Conservation (phyloP, 2,888 invertebrate species). For the Minunthozetes semirufus region DNA sequence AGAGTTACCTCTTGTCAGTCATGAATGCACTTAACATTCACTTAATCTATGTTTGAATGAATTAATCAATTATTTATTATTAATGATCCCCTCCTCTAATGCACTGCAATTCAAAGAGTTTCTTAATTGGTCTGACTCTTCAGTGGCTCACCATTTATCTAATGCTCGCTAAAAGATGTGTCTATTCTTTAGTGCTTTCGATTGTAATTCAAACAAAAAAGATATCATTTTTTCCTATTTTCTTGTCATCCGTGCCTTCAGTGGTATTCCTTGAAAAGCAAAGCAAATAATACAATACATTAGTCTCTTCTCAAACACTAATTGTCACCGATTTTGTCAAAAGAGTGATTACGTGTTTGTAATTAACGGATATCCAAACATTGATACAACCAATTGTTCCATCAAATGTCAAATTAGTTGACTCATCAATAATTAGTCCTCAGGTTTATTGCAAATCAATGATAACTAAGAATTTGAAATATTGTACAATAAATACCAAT, state of each 20-base stretch:
- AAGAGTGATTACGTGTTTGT: background rate
- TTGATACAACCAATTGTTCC: background rate
- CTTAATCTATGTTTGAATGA: slow-evolving; percentile 16
- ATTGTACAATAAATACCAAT: no score
- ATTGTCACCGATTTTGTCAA: slow-evolving; percentile 1
- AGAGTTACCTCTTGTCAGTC: background rate
- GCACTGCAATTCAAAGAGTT: background rate
- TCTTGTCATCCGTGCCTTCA: background rate
- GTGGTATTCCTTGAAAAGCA: background rate
- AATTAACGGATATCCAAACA: background rate
- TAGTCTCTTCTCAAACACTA: background rate
- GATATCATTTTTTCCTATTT: background rate
- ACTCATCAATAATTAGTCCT: no score
- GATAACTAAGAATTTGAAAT: no score
- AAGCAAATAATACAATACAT: no score
- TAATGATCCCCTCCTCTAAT: slow-evolving; percentile 17
- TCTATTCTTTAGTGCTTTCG: background rate
- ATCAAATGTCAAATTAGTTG: background rate
- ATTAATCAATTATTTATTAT: slow-evolving; percentile 27
- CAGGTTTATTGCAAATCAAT: no score
- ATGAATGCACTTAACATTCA: slow-evolving; percentile 19
- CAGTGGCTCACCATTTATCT: background rate
- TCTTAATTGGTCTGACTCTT: slow-evolving; percentile 10
- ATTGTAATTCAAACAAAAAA: background rate
- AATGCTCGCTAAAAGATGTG: background rate